A percentile compares a stretch with the other conserved stretches of the same genome.
These are phyloP conservation scores for Parnassius glacialis DNA, from an alignment of 2,888 invertebrate genomes.

Conservation along the genomic window DNA sequence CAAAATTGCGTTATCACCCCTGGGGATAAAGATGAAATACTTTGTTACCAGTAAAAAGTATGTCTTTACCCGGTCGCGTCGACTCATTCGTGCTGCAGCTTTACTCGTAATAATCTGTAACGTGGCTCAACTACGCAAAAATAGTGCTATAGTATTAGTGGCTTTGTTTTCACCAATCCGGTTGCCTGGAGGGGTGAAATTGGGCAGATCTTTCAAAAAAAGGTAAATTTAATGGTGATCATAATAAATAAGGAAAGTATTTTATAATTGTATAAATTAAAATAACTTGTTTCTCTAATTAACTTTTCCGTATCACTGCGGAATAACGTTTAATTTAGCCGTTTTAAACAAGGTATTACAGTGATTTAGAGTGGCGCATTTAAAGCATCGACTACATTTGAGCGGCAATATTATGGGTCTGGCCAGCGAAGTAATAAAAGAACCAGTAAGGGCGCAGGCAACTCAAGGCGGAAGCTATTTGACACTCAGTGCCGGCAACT, in stretches of 20 bases:
- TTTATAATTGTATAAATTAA: neutral
- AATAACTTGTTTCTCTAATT: too few relatives aligned
- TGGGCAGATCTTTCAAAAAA: too few relatives aligned
- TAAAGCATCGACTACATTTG: conserved; percentile 25
- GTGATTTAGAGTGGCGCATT: conserved; percentile 21
- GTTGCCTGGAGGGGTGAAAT: too few relatives aligned
- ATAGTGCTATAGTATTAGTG: too few relatives aligned
- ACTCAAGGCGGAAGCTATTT: conserved; percentile 26
- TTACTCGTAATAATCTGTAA: too few relatives aligned
- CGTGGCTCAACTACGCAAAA: too few relatives aligned
- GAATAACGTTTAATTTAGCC: conserved; percentile 9
- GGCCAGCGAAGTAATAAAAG: conserved; percentile 26
- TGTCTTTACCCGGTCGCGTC: too few relatives aligned
- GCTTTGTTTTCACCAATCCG: too few relatives aligned
- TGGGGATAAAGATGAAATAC: too few relatives aligned
- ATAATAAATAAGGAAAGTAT: neutral
- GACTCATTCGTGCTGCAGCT: too few relatives aligned
- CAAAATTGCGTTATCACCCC: too few relatives aligned
- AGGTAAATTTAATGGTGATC: neutral
- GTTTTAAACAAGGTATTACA: conserved; percentile 22
- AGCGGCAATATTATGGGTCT: conserved; percentile 26
- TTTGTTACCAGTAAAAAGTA: too few relatives aligned
- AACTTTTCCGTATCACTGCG: neutral
- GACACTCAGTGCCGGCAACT: conserved; percentile 18
- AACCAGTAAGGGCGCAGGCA: conserved; percentile 24